Evolutionary conservation across 2,113 vertebrate species (phyloP).

Genomic region (Podarcis cretensis): DNA sequence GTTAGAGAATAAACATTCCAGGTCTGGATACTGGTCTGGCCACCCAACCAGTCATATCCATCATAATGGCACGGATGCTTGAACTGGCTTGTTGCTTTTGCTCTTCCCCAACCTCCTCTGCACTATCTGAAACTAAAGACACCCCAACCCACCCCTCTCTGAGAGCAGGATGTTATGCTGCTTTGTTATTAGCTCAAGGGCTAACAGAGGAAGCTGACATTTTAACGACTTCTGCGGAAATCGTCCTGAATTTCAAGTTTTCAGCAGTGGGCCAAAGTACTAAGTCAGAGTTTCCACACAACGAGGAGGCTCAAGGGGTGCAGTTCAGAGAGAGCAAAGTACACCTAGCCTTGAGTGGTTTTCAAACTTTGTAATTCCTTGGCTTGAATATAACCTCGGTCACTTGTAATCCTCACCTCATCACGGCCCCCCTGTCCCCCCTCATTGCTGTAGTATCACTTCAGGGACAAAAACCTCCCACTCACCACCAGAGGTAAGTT

Average conservation of each 20-base stretch:
- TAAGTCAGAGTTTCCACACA: slow-evolving; percentile 8
- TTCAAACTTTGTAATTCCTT: neutral
- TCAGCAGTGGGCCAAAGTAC: slow-evolving; percentile 6
- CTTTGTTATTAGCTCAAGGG: slow-evolving; percentile 37
- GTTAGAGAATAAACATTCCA: neutral
- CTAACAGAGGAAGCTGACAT: slow-evolving; percentile 38
- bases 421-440: neutral
- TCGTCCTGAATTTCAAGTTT: slow-evolving; percentile 26
- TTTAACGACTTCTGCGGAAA: slow-evolving; percentile 42
- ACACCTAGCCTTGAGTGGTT: neutral
- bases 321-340: neutral
- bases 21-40: neutral
- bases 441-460: neutral
- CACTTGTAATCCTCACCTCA: neutral
- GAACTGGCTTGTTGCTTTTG: slow-evolving; percentile 11
- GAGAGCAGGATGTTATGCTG: neutral
- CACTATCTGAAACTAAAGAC: too few relatives aligned
- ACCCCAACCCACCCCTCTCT: too few relatives aligned
- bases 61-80: neutral
- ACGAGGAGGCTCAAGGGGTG: slow-evolving; percentile 7
- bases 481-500: neutral
- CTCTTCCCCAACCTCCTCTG: neutral
- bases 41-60: neutral
- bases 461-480: too few relatives aligned
- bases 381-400: neutral